phyloP scores from a whole-genome alignment of 2,797 vertebrate genomes.

The Sebastes oblongus region DNA sequence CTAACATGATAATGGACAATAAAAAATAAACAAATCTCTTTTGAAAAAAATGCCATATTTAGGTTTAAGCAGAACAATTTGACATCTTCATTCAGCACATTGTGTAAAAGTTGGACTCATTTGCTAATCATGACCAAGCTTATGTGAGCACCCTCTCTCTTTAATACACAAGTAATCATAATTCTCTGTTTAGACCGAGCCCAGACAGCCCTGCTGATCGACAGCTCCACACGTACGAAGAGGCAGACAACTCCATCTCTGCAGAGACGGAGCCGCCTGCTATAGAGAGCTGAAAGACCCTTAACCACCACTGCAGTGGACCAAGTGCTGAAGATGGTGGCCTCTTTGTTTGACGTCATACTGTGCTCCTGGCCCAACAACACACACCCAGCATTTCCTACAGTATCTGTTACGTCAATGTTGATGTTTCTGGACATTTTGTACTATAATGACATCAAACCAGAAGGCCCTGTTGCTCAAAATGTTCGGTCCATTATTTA shows the following conservation, averaged over 20 bases:
- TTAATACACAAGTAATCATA: neutral
- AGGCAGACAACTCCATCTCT: slow-evolving; percentile 64
- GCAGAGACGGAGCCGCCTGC: slow-evolving; percentile 71
- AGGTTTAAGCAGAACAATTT: neutral
- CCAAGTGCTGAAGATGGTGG: slow-evolving; percentile 74
- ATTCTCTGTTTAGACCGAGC: slow-evolving; percentile 52
- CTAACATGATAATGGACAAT: neutral
- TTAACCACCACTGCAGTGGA: slow-evolving; percentile 59
- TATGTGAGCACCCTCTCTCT: neutral
- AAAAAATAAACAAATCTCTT: neutral
- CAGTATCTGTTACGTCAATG: slow-evolving; percentile 55
- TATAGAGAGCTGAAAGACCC: slow-evolving; percentile 78
- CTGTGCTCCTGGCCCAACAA: slow-evolving; percentile 20
- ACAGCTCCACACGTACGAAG: slow-evolving; percentile 64
- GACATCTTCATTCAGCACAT: neutral
- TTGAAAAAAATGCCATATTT: neutral
- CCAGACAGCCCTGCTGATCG: slow-evolving; percentile 73
- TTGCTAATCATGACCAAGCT: neutral
- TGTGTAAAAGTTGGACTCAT: neutral
- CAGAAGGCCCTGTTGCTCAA: slow-evolving; percentile 42
- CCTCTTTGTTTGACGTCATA: slow-evolving; percentile 52
- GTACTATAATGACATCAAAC: slow-evolving; percentile 61
- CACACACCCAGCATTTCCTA: slow-evolving; percentile 50
- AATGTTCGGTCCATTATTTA: slow-evolving; percentile 56
- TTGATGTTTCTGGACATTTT: slow-evolving; percentile 67